These are phyloP conservation scores for Babyrousa celebensis DNA, from an alignment of 2,797 vertebrate genomes.

Conservation along the genomic window DNA sequence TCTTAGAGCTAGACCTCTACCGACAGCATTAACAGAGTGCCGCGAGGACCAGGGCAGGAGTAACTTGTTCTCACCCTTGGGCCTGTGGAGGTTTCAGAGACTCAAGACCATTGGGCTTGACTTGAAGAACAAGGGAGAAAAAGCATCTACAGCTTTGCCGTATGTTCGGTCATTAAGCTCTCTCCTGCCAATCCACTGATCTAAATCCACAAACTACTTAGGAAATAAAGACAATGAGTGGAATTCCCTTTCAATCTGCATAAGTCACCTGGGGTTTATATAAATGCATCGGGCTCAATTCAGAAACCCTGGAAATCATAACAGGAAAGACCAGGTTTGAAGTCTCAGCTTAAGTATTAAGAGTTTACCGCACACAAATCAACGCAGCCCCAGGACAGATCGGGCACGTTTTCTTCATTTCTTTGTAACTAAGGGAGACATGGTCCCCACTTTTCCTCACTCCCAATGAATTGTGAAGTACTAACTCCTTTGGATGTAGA, in stretches of 20 bases:
- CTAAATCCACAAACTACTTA: slow-evolving; percentile 10
- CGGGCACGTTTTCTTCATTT: background rate
- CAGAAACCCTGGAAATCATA: slow-evolving; percentile 47
- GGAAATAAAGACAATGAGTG: slow-evolving; percentile 49
- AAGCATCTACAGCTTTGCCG: background rate
- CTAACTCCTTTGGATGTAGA: background rate
- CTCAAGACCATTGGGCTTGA: background rate
- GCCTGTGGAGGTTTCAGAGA: background rate
- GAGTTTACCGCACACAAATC: background rate
- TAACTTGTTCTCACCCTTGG: background rate
- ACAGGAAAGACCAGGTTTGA: slow-evolving; percentile 38
- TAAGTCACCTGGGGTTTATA: slow-evolving; percentile 45
- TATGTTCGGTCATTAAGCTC: background rate
- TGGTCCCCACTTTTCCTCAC: background rate
- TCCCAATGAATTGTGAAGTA: background rate
- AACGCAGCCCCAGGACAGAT: background rate
- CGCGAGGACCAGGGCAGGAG: background rate
- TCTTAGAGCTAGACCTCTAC: background rate
- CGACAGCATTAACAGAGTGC: fast-evolving
- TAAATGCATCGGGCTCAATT: background rate
- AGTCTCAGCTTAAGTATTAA: background rate
- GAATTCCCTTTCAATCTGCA: slow-evolving; percentile 30
- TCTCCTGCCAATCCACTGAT: background rate
- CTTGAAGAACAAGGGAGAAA: slow-evolving; percentile 29
- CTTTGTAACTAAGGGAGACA: background rate